These are phyloP conservation scores for Cryptotermes secundus DNA, from an alignment of 1,140 invertebrate species.

Conservation along the genomic window DNA sequence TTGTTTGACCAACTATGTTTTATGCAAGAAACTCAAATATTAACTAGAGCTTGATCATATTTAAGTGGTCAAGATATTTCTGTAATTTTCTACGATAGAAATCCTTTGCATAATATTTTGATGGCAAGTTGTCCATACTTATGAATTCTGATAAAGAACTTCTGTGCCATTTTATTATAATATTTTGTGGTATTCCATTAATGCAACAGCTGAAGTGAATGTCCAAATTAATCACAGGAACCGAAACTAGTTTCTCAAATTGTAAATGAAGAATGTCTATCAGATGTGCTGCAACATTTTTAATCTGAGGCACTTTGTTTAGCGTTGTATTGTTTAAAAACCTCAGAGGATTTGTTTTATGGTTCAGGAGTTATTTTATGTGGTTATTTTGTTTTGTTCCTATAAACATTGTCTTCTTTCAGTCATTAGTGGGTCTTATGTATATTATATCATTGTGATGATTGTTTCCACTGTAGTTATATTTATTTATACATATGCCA, in stretches of 20 bases:
- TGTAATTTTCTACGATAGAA: background rate
- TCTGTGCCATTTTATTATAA: slow-evolving; percentile 11
- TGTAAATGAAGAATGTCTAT: no score
- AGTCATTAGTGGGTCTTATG: background rate
- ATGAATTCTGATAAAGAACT: background rate
- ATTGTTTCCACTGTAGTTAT: slow-evolving; percentile 1
- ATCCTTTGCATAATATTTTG: background rate
- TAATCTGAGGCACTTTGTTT: background rate
- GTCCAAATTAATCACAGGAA: background rate
- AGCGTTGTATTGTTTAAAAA: background rate
- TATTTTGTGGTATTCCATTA: background rate
- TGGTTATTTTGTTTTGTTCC: background rate
- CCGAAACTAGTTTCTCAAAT: no score
- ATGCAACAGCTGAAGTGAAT: background rate
- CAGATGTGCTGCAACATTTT: no score
- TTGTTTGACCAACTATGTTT: background rate
- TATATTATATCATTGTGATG: background rate
- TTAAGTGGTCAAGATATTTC: background rate
- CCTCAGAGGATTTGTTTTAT: background rate
- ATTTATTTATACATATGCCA: slow-evolving; percentile 12
- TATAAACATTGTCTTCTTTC: background rate
- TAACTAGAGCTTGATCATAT: background rate
- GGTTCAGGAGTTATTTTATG: background rate
- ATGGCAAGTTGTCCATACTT: background rate
- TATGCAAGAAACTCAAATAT: background rate